Conservation (phyloP, 2,113 vertebrate genomes). For the Galeopterus variegatus region DNA sequence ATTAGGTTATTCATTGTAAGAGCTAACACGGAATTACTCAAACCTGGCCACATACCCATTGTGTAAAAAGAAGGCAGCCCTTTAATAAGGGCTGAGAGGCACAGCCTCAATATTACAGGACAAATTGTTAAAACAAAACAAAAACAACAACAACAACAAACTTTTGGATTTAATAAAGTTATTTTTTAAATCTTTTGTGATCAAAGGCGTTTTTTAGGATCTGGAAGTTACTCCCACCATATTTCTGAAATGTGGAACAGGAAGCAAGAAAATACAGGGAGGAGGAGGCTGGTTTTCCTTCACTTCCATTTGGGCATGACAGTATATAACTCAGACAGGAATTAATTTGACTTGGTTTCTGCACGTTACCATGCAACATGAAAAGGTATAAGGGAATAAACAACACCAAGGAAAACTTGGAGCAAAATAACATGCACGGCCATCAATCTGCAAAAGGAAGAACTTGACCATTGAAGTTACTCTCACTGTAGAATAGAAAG, state of each 20-base stretch:
- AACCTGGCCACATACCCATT: background rate
- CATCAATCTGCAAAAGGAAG: background rate
- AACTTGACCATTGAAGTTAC: conserved; percentile 31
- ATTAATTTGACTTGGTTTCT: background rate
- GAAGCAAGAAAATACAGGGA: background rate
- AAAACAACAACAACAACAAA: background rate
- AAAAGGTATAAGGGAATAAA: background rate
- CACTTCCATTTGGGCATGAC: fast-evolving
- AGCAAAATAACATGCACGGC: background rate
- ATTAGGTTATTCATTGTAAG: background rate
- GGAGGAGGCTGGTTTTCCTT: background rate
- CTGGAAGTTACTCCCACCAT: background rate
- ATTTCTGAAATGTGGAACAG: background rate
- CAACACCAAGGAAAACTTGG: background rate
- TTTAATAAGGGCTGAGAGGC: background rate
- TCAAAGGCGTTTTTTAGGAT: background rate
- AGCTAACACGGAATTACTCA: background rate
- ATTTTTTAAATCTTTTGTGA: conserved; percentile 28
- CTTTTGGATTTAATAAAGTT: background rate
- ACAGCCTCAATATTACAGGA: background rate
- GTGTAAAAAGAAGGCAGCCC: background rate
- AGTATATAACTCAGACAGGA: background rate
- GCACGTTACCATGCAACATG: background rate
- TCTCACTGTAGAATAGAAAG: conserved; percentile 68
- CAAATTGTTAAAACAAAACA: background rate